phyloP scores from a whole-genome alignment of 1,140 invertebrate species.

The Drosophila sp. region DNA sequence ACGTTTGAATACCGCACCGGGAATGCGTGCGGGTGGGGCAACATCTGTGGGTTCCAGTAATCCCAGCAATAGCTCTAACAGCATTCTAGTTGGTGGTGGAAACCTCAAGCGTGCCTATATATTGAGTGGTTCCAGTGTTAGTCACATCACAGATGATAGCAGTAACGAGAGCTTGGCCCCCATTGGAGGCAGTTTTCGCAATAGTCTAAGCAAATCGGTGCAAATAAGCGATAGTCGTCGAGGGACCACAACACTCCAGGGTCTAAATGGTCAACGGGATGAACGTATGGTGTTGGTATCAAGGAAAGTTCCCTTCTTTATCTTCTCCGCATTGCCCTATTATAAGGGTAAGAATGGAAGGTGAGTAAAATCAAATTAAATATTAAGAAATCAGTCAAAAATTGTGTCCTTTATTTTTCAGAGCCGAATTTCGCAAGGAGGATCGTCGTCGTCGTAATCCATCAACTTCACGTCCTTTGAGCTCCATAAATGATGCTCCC shows the following conservation, averaged over 20 bases:
- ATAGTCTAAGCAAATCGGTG: slow-evolving; percentile 85
- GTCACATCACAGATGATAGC: slow-evolving; percentile 78
- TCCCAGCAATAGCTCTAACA: slow-evolving; percentile 7
- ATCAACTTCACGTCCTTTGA: slow-evolving; percentile 91
- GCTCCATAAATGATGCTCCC: slow-evolving; percentile 91
- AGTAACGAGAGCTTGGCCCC: slow-evolving; percentile 79
- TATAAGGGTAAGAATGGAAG: slow-evolving; percentile 87
- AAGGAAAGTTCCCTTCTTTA: slow-evolving; percentile 89
- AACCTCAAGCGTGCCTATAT: slow-evolving; percentile 71
- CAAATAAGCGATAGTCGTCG: slow-evolving; percentile 82
- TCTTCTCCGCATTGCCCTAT: slow-evolving; percentile 93
- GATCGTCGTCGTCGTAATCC: slow-evolving; percentile 90
- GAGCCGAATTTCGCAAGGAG: slow-evolving; percentile 89
- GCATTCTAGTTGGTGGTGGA: slow-evolving; percentile 47
- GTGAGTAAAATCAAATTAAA: slow-evolving; percentile 83
- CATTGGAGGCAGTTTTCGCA: slow-evolving; percentile 74
- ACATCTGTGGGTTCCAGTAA: slow-evolving; percentile 22
- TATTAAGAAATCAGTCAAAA: neutral
- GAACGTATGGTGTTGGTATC: slow-evolving; percentile 90
- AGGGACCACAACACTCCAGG: slow-evolving; percentile 26
- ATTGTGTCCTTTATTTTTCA: slow-evolving; percentile 65
- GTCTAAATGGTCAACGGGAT: slow-evolving; percentile 82
- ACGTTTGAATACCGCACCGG: slow-evolving; percentile 77
- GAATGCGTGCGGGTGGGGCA: slow-evolving; percentile 56
- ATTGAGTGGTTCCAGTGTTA: slow-evolving; percentile 71